phyloP scores from a whole-genome alignment of 2,888 invertebrate species.

The Xestia c-nigrum region DNA sequence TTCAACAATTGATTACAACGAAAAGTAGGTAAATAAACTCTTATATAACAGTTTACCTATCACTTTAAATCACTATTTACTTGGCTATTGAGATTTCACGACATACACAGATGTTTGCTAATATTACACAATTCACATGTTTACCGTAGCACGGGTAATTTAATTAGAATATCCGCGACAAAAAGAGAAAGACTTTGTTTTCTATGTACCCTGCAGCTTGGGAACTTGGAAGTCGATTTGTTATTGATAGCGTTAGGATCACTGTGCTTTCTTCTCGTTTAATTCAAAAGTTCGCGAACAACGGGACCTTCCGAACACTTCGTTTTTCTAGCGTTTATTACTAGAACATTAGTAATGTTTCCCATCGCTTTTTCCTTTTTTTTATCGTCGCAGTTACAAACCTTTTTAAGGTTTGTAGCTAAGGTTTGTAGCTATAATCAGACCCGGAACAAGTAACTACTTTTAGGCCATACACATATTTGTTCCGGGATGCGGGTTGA shows the following conservation, averaged over 20 bases:
- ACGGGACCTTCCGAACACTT: neutral
- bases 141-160: slow-evolving; percentile 59
- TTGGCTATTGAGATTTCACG: slow-evolving; percentile 41
- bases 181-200: slow-evolving; percentile 70
- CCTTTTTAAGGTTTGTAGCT: too few relatives aligned
- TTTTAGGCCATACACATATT: too few relatives aligned
- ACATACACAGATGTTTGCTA: slow-evolving; percentile 19
- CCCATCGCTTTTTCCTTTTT: too few relatives aligned
- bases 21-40: slow-evolving; percentile 22
- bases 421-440: too few relatives aligned
- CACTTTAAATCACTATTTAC: slow-evolving; percentile 51
- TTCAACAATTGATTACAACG: slow-evolving; percentile 50
- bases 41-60: slow-evolving; percentile 35
- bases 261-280: neutral
- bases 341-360: too few relatives aligned
- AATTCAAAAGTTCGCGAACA: neutral
- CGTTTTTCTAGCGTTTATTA: too few relatives aligned
- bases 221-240: slow-evolving; percentile 66
- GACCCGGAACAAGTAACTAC: too few relatives aligned
- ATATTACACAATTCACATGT: slow-evolving; percentile 49
- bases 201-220: slow-evolving; percentile 67
- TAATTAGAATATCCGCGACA: slow-evolving; percentile 69
- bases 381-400: too few relatives aligned
- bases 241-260: neutral
- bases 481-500: too few relatives aligned